These are phyloP conservation scores for Coregonus suidteri DNA, from an alignment of 2,797 vertebrate species.

Conservation along the genomic window DNA sequence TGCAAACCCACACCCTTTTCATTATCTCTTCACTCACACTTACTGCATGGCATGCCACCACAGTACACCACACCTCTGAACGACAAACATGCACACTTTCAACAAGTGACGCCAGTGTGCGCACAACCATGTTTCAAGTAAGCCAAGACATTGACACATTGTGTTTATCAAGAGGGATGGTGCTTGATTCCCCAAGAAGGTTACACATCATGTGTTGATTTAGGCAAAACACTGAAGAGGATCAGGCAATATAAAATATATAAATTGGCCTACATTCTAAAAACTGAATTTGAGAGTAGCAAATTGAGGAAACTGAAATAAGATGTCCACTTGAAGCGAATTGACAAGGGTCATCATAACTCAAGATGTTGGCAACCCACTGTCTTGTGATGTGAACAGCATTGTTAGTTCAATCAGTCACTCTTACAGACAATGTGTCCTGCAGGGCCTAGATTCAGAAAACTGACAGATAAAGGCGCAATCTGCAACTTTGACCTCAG, in stretches of 20 bases:
- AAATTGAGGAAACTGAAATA: neutral
- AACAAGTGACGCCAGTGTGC: slow-evolving; percentile 57
- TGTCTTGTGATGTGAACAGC: neutral
- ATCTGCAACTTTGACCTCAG: neutral
- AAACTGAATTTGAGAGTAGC: neutral
- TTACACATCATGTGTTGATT: slow-evolving; percentile 30
- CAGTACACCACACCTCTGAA: slow-evolving; percentile 62
- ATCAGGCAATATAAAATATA: neutral
- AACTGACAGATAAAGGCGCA: neutral
- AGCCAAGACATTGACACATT: slow-evolving; percentile 47
- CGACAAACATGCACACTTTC: slow-evolving; percentile 56
- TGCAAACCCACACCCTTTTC: slow-evolving; percentile 60
- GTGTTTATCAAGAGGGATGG: slow-evolving; percentile 78
- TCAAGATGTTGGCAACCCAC: neutral
- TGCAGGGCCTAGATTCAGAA: neutral
- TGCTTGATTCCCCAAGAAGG: slow-evolving; percentile 43
- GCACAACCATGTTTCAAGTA: slow-evolving; percentile 41
- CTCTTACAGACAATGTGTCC: neutral
- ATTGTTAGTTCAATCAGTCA: neutral
- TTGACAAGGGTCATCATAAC: neutral
- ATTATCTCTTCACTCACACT: slow-evolving; percentile 42
- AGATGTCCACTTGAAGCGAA: neutral
- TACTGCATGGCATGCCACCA: slow-evolving; percentile 16
- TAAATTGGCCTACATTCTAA: neutral
- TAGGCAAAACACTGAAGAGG: slow-evolving; percentile 1